Percentiles rank a stretch among this genome's conserved stretches.
These are phyloP conservation scores for Diploptera punctata DNA, from an alignment of 2,888 invertebrate species.

Conservation along the genomic window DNA sequence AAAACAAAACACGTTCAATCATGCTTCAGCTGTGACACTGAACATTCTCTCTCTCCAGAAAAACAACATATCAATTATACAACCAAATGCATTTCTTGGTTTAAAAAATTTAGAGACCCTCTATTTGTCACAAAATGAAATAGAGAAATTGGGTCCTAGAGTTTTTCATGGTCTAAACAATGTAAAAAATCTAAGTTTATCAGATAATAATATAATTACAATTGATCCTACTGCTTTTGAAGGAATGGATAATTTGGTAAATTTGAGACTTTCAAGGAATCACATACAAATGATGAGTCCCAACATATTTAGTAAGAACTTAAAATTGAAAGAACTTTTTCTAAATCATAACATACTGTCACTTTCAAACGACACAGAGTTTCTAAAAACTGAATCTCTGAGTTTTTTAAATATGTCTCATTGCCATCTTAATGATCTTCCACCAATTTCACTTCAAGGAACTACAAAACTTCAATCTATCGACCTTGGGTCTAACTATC, in stretches of 20 bases:
- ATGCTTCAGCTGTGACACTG: neutral
- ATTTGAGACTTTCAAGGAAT: neutral
- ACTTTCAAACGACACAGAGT: neutral
- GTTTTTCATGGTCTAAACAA: neutral
- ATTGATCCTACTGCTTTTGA: neutral
- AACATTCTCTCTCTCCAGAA: neutral
- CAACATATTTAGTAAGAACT: neutral
- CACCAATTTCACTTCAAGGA: neutral
- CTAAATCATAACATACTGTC: neutral
- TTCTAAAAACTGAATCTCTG: neutral
- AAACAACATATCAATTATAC: neutral
- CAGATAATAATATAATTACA: neutral
- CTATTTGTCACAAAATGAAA: neutral
- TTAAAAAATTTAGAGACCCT: neutral
- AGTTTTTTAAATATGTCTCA: neutral
- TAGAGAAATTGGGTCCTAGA: neutral
- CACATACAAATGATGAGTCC: neutral
- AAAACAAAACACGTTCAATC: neutral
- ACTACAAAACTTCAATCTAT: neutral
- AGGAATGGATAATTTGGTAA: neutral
- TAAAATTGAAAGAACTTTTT: neutral
- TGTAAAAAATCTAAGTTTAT: neutral
- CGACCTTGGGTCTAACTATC: neutral
- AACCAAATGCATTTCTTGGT: neutral
- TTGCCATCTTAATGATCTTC: neutral